Evolutionary conservation across 1,140 invertebrate genomes (phyloP).

Genomic region (Zaprionus ornatus): DNA sequence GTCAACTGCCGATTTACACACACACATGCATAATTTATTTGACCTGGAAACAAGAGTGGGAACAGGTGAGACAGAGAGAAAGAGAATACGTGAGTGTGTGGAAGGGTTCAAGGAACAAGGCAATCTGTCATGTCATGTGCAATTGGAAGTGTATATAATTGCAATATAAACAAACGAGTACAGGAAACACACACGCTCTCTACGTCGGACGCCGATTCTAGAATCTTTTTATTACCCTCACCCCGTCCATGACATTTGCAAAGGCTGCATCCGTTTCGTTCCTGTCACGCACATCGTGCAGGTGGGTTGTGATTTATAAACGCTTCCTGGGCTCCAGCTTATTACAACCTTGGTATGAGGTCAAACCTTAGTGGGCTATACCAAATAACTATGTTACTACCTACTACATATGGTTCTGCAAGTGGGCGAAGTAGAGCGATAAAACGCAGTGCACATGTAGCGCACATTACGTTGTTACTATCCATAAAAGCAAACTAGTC

Average conservation of each 20-base stretch:
- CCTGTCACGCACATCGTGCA: constrained; percentile 33
- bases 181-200: constrained; percentile 20
- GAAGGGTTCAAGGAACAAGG: background rate
- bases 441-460: constrained; percentile 20
- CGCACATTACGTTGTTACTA: background rate
- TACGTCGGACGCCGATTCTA: constrained; percentile 7
- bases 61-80: background rate
- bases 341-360: constrained; percentile 20
- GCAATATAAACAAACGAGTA: constrained; percentile 33
- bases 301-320: constrained; percentile 45
- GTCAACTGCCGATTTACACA: background rate
- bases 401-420: background rate
- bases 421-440: background rate
- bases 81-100: background rate
- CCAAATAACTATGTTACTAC: background rate
- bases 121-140: constrained; percentile 50
- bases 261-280: constrained; percentile 45
- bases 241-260: constrained; percentile 32
- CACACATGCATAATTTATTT: constrained; percentile 31
- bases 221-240: constrained; percentile 31
- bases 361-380: constrained; percentile 14
- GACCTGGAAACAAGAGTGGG: constrained; percentile 8
- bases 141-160: constrained; percentile 46
- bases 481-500: constrained; percentile 13
- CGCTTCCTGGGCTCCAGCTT: background rate